Evolutionary conservation across 2,113 vertebrate species (phyloP), one percentile per base, ranked within the genome.

Genomic region (Oryzias celebensis): DNA sequence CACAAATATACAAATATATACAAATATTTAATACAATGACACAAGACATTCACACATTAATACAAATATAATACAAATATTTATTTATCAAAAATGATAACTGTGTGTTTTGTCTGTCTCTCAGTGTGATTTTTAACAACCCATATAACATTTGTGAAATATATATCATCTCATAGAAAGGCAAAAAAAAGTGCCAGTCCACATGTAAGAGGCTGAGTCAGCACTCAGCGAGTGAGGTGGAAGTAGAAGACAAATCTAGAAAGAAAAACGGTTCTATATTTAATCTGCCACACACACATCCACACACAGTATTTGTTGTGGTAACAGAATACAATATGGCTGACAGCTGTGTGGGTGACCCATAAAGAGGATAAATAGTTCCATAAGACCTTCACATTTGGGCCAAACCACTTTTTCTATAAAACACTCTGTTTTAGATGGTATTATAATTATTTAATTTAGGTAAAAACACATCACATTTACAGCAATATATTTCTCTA

Each of bases 251-350:
- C 82, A 79, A 78, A 78, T 51, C 26, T 82, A 60, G 67, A 62
- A 62, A 78, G 28, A 53, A 47, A 52, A 65, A 49, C 49, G 17
- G 18, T 18, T 42, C 61, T 68, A 28, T 60, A 74, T 51, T 54
- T 54, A 65, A 50, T 28, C 44, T 60, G 68, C 48, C 65, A 51
- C 53, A 65, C 24, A 18, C 64, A 46, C 57, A 46, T 44, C 46
- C 43, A 36, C 13, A 14, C 64, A 46, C 57, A 52, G 42, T 80
- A 68, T 87, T 88, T 85, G 81, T 73, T 86, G 75, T 88, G 73
- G 82, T 68, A 75, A 86, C 75, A 4, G 58, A 58, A 72, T 47
- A 63, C 61, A 85, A 80, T 73, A 84, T 80, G 72, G 83, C 75
- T 41, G 75, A 84, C 85, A 88, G 80, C 85, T 85, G 86, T 78